Conservation (phyloP, 2,797 vertebrate genomes). For the Falco cherrug region DNA sequence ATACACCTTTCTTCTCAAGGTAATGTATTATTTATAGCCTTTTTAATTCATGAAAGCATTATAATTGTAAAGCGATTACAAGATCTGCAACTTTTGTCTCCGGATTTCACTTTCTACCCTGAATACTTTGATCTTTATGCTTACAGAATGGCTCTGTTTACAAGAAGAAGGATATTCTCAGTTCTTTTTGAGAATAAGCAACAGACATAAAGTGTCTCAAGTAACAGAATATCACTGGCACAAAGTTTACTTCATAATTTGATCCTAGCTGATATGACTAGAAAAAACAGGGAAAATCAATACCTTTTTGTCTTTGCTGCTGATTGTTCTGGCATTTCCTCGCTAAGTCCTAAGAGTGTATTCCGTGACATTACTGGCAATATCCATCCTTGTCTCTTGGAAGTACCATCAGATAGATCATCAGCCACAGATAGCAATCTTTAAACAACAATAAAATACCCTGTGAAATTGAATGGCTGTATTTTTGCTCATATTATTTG, state of each 20-base stretch:
- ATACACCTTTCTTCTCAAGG: neutral
- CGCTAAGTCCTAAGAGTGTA: constrained; percentile 68
- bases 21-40: neutral
- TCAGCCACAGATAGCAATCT: constrained; percentile 77
- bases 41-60: neutral
- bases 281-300: neutral
- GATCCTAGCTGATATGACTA: neutral
- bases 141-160: neutral
- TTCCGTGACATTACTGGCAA: constrained; percentile 73
- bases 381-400: constrained; percentile 75
- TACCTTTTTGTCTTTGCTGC: constrained; percentile 78
- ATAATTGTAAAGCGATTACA: neutral
- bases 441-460: constrained; percentile 40
- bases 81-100: neutral
- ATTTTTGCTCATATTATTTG: neutral
- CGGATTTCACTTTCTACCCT: neutral
- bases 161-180: neutral
- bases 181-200: neutral
- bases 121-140: neutral
- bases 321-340: constrained; percentile 66
- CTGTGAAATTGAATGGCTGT: neutral
- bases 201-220: neutral
- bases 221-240: neutral
- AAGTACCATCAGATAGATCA: constrained; percentile 68
- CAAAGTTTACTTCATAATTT: neutral